Evolutionary conservation across 2,888 invertebrate species (phyloP).

Genomic region (Isotomurus palustris): DNA sequence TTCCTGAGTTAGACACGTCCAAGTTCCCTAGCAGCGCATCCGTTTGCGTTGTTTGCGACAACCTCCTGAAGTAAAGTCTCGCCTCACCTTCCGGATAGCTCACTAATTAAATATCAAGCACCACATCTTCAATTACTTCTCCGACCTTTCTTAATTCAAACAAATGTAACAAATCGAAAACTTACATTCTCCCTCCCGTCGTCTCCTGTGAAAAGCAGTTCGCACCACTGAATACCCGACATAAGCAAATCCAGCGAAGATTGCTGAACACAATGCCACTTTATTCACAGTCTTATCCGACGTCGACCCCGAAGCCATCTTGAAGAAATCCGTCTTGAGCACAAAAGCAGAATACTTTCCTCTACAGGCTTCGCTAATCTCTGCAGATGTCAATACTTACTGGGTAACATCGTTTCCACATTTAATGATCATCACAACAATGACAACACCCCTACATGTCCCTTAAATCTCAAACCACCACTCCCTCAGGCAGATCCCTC

Average conservation of each 20-base stretch:
- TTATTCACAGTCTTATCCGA: conserved; percentile 52
- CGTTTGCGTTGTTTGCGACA: conserved; percentile 54
- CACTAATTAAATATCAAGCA: conserved; percentile 20
- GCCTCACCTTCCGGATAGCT: conserved; percentile 50
- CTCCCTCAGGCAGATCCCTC: no score
- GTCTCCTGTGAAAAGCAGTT: conserved; percentile 51
- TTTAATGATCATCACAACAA: no score
- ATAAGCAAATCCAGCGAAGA: conserved; percentile 55
- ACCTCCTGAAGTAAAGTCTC: conserved; percentile 51
- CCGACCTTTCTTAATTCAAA: no score
- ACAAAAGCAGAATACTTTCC: background rate
- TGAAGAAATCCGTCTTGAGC: no score
- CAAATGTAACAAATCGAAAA: no score
- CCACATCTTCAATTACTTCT: background rate
- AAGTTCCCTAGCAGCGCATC: conserved; percentile 52
- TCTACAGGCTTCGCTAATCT: background rate
- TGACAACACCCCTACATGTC: no score
- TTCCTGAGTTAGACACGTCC: conserved; percentile 50
- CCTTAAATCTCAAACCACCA: no score
- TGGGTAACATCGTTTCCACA: no score
- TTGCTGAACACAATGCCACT: conserved; percentile 54
- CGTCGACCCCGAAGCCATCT: conserved; percentile 42
- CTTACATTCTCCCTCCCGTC: conserved; percentile 49
- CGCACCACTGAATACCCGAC: conserved; percentile 53
- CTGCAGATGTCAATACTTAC: no score